These are phyloP conservation scores for Numenius arquata DNA, from an alignment of 2,113 vertebrate genomes.

Conservation along the genomic window DNA sequence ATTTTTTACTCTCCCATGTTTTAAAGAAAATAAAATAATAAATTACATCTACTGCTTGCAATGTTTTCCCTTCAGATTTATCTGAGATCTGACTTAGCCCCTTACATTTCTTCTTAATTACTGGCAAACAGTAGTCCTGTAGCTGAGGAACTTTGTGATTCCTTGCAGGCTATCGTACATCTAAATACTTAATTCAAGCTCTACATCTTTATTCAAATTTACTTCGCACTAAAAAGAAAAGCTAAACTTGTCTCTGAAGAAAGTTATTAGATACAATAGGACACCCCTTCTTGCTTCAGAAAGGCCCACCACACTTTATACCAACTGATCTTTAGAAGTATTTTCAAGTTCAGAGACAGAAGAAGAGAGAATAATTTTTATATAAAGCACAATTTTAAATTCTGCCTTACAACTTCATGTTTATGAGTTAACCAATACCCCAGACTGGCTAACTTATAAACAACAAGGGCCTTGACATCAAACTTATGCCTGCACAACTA, in stretches of 20 bases:
- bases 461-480: background rate
- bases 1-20: background rate
- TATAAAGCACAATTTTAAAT: background rate
- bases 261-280: background rate
- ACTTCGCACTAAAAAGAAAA: background rate
- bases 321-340: background rate
- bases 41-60: background rate
- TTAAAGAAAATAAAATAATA: background rate
- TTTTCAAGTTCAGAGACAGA: background rate
- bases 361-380: background rate
- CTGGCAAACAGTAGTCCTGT: background rate
- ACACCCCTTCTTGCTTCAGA: background rate
- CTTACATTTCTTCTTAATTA: background rate
- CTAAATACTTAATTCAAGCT: background rate
- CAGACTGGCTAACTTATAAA: background rate
- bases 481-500: background rate
- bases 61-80: background rate
- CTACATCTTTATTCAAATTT: background rate
- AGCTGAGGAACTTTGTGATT: background rate
- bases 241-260: background rate
- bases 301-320: background rate
- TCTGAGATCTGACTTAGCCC: background rate
- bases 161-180: background rate
- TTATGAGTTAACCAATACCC: too few relatives aligned
- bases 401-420: background rate